Base-by-base conservation (phyloP, 2,113 vertebrate species). In the Colinus virginianus region DNA sequence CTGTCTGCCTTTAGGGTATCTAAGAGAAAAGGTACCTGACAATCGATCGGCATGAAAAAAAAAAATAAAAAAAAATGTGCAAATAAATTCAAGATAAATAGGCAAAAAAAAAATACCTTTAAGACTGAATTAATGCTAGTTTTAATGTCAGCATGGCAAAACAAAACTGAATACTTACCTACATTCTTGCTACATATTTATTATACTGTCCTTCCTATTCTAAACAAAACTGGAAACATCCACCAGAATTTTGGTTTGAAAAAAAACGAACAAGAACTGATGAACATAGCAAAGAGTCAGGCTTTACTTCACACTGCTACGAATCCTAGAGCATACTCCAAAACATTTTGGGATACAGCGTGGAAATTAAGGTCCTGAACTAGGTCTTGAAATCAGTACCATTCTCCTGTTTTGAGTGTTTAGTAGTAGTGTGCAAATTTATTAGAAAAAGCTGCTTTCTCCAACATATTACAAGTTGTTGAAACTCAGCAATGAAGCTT, bases 361-460 rank as follows among this genome's bases (percentile, higher is more conserved):
- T 22, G 45, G 38, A 78, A 84, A 76, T 11, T 22, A 83, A 56
- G 7, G 63, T 6, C 20, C 43, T 85, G 56, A 32, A 7, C 32
- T 40, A 51, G 25, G 68, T 75, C 72, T 58, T 62, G 32, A 94
- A 80, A 80, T 8, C 43, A 74, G 20, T 42, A 79, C 53, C 48
- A 70, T 0, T 0, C 30, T 22, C 30, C 13, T 82, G 5, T 21
- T 79, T n/a, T 74, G 38, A 75, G 23, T 40, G 16, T 49, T 22
- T 38, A 83, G 19, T 5, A 83, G 19, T 5, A 78, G 84, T 69
- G 86, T 71, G 91, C 84, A 96, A 93, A 94, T 89, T 87, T 80
- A 63, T 76, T 89, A 90, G 79, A 93, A 91, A 72, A 94, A 87
- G 51, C 79, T 69, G 28, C 58, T 78, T 78, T 56, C 51, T 74